Evolutionary conservation across 35 echinoderm and acorn worm species (phyloP).

Genomic region (Chiridota heheva): DNA sequence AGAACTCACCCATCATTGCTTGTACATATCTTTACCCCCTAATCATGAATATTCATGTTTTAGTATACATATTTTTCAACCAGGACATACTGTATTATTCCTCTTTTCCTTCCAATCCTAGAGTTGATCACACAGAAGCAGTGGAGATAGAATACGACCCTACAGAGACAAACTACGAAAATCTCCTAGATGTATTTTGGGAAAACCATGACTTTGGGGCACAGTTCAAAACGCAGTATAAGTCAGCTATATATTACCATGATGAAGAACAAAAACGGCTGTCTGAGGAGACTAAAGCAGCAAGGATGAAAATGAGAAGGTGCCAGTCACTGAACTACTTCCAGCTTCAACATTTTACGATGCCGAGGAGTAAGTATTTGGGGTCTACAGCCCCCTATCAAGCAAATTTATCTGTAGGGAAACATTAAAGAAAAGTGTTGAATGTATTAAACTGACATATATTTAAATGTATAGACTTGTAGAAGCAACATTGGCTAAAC

Average conservation of each 20-base stretch:
- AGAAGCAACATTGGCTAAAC: too few relatives aligned
- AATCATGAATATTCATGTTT: too few relatives aligned
- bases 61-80: too few relatives aligned
- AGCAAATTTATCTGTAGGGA: neutral
- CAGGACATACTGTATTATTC: too few relatives aligned
- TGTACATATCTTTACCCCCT: too few relatives aligned
- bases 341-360: slow-evolving; percentile 64
- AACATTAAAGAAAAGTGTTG: too few relatives aligned
- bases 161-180: slow-evolving; percentile 23
- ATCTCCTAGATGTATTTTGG: slow-evolving; percentile 64
- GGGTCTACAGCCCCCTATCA: neutral
- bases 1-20: too few relatives aligned
- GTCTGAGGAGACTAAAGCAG: slow-evolving; percentile 41
- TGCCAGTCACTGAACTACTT: slow-evolving; percentile 58
- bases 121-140: slow-evolving; percentile 83
- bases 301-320: slow-evolving; percentile 37
- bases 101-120: slow-evolving; percentile 12
- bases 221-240: slow-evolving; percentile 62
- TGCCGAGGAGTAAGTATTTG: slow-evolving; percentile 76
- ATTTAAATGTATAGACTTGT: too few relatives aligned
- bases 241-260: slow-evolving; percentile 80
- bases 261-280: slow-evolving; percentile 57
- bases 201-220: slow-evolving; percentile 64
- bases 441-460: too few relatives aligned
- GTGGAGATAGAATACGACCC: slow-evolving; percentile 84